Evolutionary conservation across 2,113 vertebrate species (phyloP).

Genomic region (Syrrhaptes paradoxus): DNA sequence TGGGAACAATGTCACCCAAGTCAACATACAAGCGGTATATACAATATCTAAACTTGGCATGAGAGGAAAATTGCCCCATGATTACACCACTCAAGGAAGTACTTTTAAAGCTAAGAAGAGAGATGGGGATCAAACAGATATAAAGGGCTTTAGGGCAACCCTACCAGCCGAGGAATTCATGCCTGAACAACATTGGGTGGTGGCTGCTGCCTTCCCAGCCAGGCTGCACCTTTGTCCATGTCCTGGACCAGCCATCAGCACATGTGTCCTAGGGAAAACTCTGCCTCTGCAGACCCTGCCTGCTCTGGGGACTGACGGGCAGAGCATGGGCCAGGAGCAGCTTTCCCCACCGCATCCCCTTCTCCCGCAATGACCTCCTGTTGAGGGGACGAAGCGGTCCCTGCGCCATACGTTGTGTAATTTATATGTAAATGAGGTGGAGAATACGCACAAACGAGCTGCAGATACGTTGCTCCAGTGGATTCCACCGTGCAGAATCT

Average conservation of each 20-base stretch:
- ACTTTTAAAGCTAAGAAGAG: constrained; percentile 42
- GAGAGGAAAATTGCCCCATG: constrained; percentile 55
- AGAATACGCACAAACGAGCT: background rate
- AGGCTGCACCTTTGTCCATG: background rate
- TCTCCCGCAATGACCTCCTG: background rate
- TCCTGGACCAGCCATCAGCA: fast-evolving
- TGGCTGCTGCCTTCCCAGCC: background rate
- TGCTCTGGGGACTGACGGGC: fast-evolving
- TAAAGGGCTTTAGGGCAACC: constrained; percentile 32
- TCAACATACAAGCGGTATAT: constrained; percentile 41
- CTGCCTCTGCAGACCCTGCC: background rate
- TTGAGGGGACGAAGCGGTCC: background rate
- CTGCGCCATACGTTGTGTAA: background rate
- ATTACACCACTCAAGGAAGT: constrained; percentile 67
- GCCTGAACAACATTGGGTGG: constrained; percentile 5
- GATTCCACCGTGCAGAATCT: constrained; percentile 3
- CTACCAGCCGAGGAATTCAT: constrained; percentile 50
- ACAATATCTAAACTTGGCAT: constrained; percentile 61
- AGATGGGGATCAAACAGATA: constrained; percentile 62
- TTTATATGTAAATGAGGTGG: constrained; percentile 53
- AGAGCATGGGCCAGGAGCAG: background rate
- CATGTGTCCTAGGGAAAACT: background rate
- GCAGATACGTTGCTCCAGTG: background rate
- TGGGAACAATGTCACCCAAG: constrained; percentile 64
- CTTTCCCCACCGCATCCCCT: background rate